These are phyloP conservation scores for Chrysaora quinquecirrha DNA, from an alignment of 30 jellyfish, hydroid and myxozoan genomes.

Conservation along the genomic window DNA sequence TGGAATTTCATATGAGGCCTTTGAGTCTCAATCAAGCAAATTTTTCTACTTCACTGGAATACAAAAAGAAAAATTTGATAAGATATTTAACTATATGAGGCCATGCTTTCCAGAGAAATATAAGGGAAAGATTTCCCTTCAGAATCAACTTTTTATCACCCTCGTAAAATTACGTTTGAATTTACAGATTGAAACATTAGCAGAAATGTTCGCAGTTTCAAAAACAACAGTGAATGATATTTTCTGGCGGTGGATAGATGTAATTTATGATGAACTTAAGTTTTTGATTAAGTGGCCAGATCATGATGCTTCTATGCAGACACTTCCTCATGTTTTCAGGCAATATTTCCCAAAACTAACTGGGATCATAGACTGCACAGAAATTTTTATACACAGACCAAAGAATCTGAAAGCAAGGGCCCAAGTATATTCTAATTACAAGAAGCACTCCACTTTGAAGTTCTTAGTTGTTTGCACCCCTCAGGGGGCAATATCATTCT, in stretches of 20 bases:
- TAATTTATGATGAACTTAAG: not conserved
- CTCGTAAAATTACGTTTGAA: conserved; percentile 1
- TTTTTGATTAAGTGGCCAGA: not conserved
- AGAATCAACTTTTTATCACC: not conserved
- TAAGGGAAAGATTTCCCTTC: not conserved
- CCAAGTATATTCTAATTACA: not conserved
- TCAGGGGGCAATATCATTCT: too few species aligned
- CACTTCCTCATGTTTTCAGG: too few species aligned
- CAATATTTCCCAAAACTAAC: too few species aligned
- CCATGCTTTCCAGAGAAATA: conserved; percentile 2
- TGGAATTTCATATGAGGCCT: too few species aligned
- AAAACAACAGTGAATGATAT: not conserved
- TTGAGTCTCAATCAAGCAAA: not conserved
- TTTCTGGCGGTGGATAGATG: not conserved
- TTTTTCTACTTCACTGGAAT: not conserved
- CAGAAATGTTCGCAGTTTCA: not conserved
- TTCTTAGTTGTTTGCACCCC: too few species aligned
- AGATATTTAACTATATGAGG: not conserved
- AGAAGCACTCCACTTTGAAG: too few species aligned
- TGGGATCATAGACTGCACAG: too few species aligned
- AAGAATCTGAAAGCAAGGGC: conserved; percentile 1
- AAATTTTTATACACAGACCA: too few species aligned
- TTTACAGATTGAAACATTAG: not conserved
- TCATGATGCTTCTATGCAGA: too few species aligned
- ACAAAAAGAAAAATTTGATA: not conserved